Conservation (phyloP, 1,140 invertebrate genomes). For the Eumeta japonica region DNA sequence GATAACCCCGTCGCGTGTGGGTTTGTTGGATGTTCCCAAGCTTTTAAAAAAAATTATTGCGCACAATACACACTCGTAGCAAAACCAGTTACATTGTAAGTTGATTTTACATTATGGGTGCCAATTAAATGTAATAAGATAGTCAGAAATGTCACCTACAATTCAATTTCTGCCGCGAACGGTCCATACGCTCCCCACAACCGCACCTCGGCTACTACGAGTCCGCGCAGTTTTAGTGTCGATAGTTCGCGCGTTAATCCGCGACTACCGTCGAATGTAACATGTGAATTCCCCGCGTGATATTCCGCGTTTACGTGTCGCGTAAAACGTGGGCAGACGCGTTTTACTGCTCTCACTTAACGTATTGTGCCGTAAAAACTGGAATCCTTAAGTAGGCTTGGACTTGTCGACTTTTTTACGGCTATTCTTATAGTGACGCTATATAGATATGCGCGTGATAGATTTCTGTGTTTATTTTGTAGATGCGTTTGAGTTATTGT, state of each 20-base stretch:
- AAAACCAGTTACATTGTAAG: too few relatives aligned
- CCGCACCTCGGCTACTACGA: not conserved
- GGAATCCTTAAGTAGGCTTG: too few relatives aligned
- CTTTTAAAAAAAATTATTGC: too few relatives aligned
- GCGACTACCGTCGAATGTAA: slow-evolving; percentile 3
- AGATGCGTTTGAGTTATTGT: too few relatives aligned
- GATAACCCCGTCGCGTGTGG: too few relatives aligned
- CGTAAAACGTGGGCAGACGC: slow-evolving; percentile 33
- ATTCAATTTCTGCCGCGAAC: not conserved
- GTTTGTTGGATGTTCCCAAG: too few relatives aligned
- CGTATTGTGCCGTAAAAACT: slow-evolving; percentile 41
- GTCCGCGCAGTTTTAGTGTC: slow-evolving; percentile 26
- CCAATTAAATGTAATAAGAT: not conserved
- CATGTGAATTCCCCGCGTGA: slow-evolving; percentile 7
- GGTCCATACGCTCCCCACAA: not conserved
- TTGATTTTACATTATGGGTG: not conserved
- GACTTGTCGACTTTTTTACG: too few relatives aligned
- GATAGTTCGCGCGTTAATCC: slow-evolving; percentile 24
- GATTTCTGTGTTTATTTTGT: too few relatives aligned
- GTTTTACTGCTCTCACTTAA: slow-evolving; percentile 45
- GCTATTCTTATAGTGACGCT: too few relatives aligned
- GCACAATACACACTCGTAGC: too few relatives aligned
- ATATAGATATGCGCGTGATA: too few relatives aligned
- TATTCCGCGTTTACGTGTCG: slow-evolving; percentile 32
- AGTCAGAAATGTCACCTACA: not conserved